Evolutionary conservation across 2,113 vertebrate genomes (phyloP).

Genomic region (Calonectris borealis): DNA sequence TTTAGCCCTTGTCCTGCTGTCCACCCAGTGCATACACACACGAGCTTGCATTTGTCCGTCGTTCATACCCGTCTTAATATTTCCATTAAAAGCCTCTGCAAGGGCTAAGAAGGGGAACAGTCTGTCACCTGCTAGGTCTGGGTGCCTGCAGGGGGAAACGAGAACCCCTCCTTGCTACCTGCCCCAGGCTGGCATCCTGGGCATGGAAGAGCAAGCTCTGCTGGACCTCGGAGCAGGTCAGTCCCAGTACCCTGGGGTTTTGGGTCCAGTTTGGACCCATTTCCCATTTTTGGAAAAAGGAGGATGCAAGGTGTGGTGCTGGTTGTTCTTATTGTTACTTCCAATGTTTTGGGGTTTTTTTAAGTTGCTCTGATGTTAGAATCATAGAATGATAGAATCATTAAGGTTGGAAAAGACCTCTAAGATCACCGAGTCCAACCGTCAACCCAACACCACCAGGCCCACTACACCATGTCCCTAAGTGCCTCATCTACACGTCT

Average conservation of each 20-base stretch:
- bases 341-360: not conserved
- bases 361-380: not conserved
- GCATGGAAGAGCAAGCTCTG: not conserved
- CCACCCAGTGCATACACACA: not conserved
- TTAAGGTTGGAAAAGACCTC: too few relatives aligned
- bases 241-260: not conserved
- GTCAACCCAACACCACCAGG: too few relatives aligned
- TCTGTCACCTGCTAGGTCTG: not conserved
- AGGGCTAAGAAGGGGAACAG: not conserved
- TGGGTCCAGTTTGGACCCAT: not conserved
- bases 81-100: not conserved
- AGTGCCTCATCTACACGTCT: too few relatives aligned
- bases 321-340: not conserved
- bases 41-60: not conserved
- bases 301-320: not conserved
- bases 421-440: too few relatives aligned
- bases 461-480: too few relatives aligned
- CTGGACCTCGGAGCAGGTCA: not conserved
- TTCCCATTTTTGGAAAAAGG: not conserved
- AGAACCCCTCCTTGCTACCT: not conserved
- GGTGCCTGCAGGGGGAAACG: not conserved
- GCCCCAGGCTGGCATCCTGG: not conserved
- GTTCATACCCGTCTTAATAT: not conserved
- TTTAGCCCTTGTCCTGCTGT: not conserved
- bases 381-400: too few relatives aligned